Conservation (phyloP, 2,113 vertebrate species). For the Phalacrocorax aristotelis region DNA sequence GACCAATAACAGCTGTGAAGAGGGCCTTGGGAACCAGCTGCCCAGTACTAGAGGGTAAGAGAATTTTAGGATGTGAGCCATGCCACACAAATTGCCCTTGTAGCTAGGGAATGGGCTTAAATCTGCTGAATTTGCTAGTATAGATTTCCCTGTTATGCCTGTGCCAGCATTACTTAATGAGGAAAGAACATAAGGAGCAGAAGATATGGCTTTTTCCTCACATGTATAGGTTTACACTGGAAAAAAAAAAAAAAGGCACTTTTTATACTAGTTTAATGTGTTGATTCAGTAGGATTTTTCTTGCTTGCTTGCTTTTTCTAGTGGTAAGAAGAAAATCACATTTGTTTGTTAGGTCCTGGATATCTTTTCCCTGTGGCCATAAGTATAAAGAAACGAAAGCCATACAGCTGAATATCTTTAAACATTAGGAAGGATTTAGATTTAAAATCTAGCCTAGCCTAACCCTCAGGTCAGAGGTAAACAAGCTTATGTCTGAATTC, state of each 20-base stretch:
- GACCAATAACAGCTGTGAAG: accelerated
- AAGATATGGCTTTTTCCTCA: background rate
- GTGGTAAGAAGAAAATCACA: background rate
- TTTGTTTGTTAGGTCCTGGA: background rate
- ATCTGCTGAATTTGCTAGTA: background rate
- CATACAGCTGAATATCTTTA: background rate
- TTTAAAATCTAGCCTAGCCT: background rate
- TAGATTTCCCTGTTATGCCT: background rate
- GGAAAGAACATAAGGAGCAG: background rate
- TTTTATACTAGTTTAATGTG: background rate
- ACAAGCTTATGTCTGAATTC: background rate
- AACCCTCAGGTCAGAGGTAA: background rate
- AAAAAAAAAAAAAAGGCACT: background rate
- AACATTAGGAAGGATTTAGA: background rate
- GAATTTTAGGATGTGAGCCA: background rate
- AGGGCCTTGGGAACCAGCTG: background rate
- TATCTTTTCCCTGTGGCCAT: background rate
- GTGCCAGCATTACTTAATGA: background rate
- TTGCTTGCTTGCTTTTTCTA: background rate
- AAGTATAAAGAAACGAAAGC: background rate
- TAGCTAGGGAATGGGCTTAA: background rate
- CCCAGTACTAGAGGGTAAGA: background rate
- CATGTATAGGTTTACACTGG: background rate
- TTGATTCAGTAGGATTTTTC: background rate
- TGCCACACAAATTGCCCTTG: background rate